Percentiles rank a stretch among this genome's conserved stretches.
Evolutionary conservation across 2,797 vertebrate species (phyloP).

Genomic region (Echiichthys vipera): DNA sequence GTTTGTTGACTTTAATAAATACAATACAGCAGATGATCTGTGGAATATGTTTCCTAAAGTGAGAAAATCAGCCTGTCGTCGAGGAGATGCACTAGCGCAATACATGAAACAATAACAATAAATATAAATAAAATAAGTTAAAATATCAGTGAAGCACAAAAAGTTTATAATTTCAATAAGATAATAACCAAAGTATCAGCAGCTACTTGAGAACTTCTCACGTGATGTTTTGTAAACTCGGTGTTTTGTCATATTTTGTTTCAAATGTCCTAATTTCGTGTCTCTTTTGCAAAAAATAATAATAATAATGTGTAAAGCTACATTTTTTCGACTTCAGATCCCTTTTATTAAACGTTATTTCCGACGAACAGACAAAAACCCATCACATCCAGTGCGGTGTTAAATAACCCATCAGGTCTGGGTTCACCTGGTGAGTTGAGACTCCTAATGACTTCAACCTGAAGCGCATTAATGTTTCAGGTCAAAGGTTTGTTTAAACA

Average conservation of each 20-base stretch:
- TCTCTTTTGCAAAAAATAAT: no score
- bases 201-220: background rate
- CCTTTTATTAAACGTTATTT: constrained; percentile 1
- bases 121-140: rapidly evolving
- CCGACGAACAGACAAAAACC: background rate
- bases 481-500: constrained; percentile 75
- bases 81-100: background rate
- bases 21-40: background rate
- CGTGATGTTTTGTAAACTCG: background rate
- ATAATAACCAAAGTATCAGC: background rate
- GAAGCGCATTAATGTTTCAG: constrained; percentile 81
- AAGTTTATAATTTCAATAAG: background rate
- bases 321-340: background rate
- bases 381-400: background rate
- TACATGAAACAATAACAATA: background rate
- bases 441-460: constrained; percentile 67
- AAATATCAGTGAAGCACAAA: background rate
- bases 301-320: background rate
- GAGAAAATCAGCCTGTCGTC: no score
- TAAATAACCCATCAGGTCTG: constrained; percentile 60
- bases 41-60: background rate
- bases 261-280: no score
- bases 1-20: background rate
- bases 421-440: constrained; percentile 68
- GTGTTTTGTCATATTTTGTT: background rate